Evolutionary conservation across 2,797 vertebrate species (phyloP).

Genomic region (Centroberyx gerrardi): DNA sequence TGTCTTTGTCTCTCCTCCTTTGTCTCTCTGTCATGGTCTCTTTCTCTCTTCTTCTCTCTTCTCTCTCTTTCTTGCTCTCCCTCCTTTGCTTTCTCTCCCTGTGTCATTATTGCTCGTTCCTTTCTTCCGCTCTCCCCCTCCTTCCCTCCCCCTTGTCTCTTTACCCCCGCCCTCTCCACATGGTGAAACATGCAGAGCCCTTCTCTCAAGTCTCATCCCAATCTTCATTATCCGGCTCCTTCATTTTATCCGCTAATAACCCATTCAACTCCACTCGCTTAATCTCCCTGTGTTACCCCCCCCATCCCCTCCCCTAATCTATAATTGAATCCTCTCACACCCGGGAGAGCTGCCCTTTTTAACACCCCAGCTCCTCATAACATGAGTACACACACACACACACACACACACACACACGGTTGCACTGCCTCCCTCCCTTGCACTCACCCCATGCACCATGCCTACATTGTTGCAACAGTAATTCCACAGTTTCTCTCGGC

Average conservation of each 20-base stretch:
- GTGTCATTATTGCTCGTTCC: too few relatives aligned
- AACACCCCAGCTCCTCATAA: slow-evolving; percentile 47
- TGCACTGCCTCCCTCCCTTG: slow-evolving; percentile 8
- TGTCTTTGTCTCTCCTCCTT: slow-evolving; percentile 26
- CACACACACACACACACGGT: slow-evolving; percentile 14
- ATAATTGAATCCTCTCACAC: slow-evolving; percentile 84
- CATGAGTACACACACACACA: slow-evolving; percentile 21
- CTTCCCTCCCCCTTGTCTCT: background rate
- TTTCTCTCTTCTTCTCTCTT: slow-evolving; percentile 19
- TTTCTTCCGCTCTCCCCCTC: background rate
- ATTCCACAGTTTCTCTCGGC: slow-evolving; percentile 55
- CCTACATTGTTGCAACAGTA: slow-evolving; percentile 56
- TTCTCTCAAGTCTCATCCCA: slow-evolving; percentile 58
- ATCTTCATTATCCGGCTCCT: slow-evolving; percentile 77
- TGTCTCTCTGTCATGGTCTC: background rate
- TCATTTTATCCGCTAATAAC: slow-evolving; percentile 78
- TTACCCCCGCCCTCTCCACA: slow-evolving; percentile 10
- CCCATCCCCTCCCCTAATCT: slow-evolving; percentile 72
- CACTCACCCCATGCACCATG: slow-evolving; percentile 42
- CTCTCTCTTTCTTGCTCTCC: background rate
- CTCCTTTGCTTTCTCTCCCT: background rate
- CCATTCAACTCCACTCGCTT: slow-evolving; percentile 73
- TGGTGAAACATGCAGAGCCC: slow-evolving; percentile 7
- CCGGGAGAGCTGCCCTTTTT: slow-evolving; percentile 71
- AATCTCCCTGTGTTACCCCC: slow-evolving; percentile 67